Conservation (phyloP, 2,797 vertebrate genomes). For the Enteromius afrohamiltoni region DNA sequence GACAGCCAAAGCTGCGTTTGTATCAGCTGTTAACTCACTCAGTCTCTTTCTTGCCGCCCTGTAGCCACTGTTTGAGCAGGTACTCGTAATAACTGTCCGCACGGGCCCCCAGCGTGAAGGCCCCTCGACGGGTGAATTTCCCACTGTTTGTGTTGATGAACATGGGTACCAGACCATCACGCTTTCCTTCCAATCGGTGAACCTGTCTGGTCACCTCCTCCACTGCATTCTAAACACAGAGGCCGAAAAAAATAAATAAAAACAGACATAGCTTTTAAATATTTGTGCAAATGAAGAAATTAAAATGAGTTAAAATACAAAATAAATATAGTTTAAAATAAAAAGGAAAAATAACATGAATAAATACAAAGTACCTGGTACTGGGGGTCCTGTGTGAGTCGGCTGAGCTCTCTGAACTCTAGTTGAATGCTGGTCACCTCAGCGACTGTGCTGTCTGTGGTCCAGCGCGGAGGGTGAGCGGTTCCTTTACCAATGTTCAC, state of each 20-base stretch:
- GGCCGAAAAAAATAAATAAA: background rate
- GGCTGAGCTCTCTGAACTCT: constrained; percentile 95
- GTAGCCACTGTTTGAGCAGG: constrained; percentile 97
- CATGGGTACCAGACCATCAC: constrained; percentile 95
- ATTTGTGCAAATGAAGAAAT: background rate
- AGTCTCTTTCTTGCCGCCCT: constrained; percentile 89
- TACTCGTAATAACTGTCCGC: constrained; percentile 99
- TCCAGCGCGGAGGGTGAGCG: constrained; percentile 94
- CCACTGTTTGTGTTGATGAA: constrained; percentile 96
- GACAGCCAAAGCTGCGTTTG: background rate
- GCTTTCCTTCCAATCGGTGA: constrained; percentile 88
- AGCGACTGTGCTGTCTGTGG: constrained; percentile 93
- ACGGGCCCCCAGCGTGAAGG: constrained; percentile 91
- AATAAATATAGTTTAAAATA: background rate
- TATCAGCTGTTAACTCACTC: constrained; percentile 76
- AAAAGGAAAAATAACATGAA: background rate
- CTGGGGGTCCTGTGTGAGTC: constrained; percentile 84
- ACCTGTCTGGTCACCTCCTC: constrained; percentile 87
- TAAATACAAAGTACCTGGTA: constrained; percentile 80
- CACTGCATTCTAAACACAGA: constrained; percentile 81
- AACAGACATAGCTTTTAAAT: background rate
- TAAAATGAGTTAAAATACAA: no score
- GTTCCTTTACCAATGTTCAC: constrained; percentile 96
- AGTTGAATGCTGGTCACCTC: constrained; percentile 98
- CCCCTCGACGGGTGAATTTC: constrained; percentile 91